Conservation (phyloP, 2,113 vertebrate species). For the Haemorhous mexicanus region DNA sequence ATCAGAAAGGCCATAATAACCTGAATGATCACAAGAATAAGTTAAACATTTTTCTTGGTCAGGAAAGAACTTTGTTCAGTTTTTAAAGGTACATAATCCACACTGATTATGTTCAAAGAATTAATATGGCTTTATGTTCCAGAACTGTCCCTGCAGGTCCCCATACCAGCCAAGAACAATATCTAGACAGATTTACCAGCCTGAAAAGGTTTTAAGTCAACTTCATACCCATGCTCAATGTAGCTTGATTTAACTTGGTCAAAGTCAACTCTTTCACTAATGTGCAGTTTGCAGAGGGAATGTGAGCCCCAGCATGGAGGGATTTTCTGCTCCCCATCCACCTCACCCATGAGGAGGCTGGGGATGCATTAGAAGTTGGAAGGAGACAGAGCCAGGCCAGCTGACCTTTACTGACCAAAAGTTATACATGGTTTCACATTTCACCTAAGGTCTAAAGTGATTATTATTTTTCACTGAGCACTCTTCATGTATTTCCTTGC, state of each 20-base stretch:
- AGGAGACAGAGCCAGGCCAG: not conserved
- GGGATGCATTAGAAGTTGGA: not conserved
- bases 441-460: not conserved
- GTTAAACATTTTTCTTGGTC: not conserved
- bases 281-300: not conserved
- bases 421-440: not conserved
- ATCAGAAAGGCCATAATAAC: not conserved
- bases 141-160: not conserved
- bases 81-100: not conserved
- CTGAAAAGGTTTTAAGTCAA: not conserved
- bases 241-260: not conserved
- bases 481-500: not conserved
- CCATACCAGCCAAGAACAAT: not conserved
- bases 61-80: not conserved
- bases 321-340: not conserved
- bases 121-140: not conserved
- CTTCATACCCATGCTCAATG: not conserved
- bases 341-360: not conserved
- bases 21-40: not conserved
- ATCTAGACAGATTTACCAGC: not conserved
- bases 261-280: not conserved
- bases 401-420: not conserved
- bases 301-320: not conserved
- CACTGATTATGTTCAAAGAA: not conserved
- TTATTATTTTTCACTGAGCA: not conserved